Evolutionary conservation across 2,797 vertebrate species (phyloP), one percentile per base, ranked within the genome.

Genomic region (Neomorphus geoffroyi): DNA sequence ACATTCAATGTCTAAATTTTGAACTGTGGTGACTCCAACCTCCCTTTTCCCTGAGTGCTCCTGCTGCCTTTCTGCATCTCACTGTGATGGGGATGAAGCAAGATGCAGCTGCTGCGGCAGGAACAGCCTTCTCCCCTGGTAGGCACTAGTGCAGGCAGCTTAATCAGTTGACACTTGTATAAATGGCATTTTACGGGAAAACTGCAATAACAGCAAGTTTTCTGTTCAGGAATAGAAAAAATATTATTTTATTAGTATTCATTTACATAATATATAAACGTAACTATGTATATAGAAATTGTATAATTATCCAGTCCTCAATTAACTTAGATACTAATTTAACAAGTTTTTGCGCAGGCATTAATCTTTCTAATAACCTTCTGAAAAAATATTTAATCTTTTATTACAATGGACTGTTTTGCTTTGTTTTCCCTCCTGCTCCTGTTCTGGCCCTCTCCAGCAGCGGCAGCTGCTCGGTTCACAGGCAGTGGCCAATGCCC

Each of bases 11-110:
- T 30, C 24, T 24, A 7, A 10, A 11, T 66, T 50, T 41, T 50
- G 43, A 10, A 48, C 1, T 1, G 27, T 0, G 4, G 21, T 32
- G 26, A 26, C 8, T 50, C 58, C 0, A 4, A 4, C 13, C 7
- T 48, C 28, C 11, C 3, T 30, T 7, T 22, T 14, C 9, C 28
- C 50, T 17, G 0, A 4, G 58, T 1, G 1, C 8, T 50, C 33
- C 70, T 11, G 43, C 10, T 0, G 1, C 60, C 24, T 30, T 33
- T 19, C 50, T 28, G 69, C 19, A 1, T 19, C 4, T 8, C 39
- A 41, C 54, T 6, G 7, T 19, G 30, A 7, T 4, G 24, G 61
- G 60, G 32, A 5, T 0, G 3, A 13, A 3, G 48, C 1, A 5
- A 51, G 32, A 18, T 24, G 75, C 50, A 54, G 60, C 45, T 3